phyloP scores from a whole-genome alignment of 2,113 vertebrate genomes.

The Psettodes erumei region DNA sequence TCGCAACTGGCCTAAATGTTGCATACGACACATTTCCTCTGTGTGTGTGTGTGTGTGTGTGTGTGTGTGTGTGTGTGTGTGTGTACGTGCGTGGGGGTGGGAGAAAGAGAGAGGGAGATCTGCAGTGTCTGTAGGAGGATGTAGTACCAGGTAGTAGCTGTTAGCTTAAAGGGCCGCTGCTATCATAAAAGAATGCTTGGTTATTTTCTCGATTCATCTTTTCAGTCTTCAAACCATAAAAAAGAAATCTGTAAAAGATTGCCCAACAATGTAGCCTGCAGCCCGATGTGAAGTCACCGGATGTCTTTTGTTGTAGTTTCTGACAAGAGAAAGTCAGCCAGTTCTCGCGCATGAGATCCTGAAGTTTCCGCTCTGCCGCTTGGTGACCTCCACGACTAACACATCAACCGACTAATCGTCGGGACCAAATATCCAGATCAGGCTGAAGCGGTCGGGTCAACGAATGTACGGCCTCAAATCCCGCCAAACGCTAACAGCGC shows the following conservation, averaged over 20 bases:
- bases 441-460: too few relatives aligned
- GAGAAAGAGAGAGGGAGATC: neutral
- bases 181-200: neutral
- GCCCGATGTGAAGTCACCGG: neutral
- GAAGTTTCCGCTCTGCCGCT: too few relatives aligned
- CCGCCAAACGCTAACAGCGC: neutral
- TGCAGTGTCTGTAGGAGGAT: neutral
- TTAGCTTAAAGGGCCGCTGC: neutral
- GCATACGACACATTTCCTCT: neutral
- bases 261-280: neutral
- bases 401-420: neutral
- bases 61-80: conserved; percentile 2
- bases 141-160: neutral
- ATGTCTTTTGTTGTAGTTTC: neutral
- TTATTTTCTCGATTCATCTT: neutral
- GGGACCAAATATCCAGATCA: neutral
- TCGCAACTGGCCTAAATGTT: conserved; percentile 32
- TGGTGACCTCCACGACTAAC: neutral
- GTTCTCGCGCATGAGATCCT: too few relatives aligned
- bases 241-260: neutral
- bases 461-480: too few relatives aligned
- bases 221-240: neutral
- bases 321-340: too few relatives aligned
- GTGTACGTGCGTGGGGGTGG: neutral
- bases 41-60: neutral